Evolutionary conservation across 2,888 invertebrate species (phyloP).

Genomic region (Luffia ferchaultella): DNA sequence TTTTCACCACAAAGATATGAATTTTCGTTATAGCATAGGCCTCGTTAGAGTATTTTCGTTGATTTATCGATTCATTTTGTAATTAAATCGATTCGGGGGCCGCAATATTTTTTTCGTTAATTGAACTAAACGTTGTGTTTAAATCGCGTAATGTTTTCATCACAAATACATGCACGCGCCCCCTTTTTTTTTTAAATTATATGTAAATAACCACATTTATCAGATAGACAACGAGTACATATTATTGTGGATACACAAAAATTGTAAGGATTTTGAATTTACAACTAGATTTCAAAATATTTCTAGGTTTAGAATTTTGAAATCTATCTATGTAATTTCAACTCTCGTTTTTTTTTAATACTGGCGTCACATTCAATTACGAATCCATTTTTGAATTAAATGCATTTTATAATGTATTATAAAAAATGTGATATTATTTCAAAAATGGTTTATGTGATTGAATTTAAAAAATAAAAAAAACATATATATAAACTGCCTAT

Average conservation of each 20-base stretch:
- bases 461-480: neutral
- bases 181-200: too few species aligned
- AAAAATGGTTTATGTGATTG: neutral
- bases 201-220: slow-evolving; percentile 10
- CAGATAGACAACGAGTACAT: too few species aligned
- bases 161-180: too few species aligned
- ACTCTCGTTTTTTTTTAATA: too few species aligned
- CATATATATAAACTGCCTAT: neutral
- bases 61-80: neutral
- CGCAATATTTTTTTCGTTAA: too few species aligned
- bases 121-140: too few species aligned
- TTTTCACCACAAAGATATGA: too few species aligned
- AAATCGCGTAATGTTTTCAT: too few species aligned
- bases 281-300: slow-evolving; percentile 8
- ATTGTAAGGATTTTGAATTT: neutral
- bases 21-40: neutral
- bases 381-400: neutral
- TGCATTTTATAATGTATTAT: neutral
- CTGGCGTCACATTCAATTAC: neutral
- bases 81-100: neutral
- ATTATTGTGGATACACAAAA: neutral
- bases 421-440: neutral
- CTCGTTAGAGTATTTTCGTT: neutral
- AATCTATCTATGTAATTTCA: too few species aligned
- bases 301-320: slow-evolving; percentile 24